A percentile compares a stretch with the other conserved stretches of the same genome.
These are phyloP conservation scores for Felis chaus DNA, from an alignment of 2,113 vertebrate genomes.

Conservation along the genomic window DNA sequence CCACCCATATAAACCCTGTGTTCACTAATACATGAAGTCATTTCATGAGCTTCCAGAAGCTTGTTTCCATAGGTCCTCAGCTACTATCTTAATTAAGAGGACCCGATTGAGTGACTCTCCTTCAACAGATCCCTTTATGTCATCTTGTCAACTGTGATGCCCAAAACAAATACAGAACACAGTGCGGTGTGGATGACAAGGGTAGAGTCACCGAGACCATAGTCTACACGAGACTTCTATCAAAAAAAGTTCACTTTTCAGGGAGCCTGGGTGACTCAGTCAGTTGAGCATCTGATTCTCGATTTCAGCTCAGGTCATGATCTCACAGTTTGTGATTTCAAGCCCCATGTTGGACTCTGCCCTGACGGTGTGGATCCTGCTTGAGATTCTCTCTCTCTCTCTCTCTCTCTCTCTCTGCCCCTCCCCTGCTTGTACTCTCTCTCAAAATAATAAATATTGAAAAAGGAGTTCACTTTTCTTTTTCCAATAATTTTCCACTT, in stretches of 20 bases:
- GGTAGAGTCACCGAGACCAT: neutral
- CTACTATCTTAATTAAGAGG: neutral
- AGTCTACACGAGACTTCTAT: neutral
- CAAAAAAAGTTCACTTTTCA: neutral
- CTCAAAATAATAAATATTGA: no score
- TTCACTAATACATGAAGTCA: neutral
- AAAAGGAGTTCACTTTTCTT: neutral
- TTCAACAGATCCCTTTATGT: rapidly evolving
- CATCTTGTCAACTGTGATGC: rapidly evolving
- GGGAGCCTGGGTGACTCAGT: no score
- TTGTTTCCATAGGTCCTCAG: neutral
- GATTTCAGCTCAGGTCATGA: no score
- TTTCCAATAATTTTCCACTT: neutral
- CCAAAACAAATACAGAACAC: neutral
- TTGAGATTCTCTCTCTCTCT: no score
- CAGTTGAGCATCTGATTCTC: no score
- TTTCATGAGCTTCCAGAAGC: neutral
- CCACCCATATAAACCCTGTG: neutral
- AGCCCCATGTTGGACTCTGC: no score
- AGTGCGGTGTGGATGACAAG: rapidly evolving
- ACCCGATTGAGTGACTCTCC: neutral
- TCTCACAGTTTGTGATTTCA: no score
- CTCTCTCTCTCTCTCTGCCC: no score
- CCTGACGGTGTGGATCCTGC: no score
- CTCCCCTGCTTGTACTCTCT: no score